A percentile compares a stretch with the other conserved stretches of the same genome.
phyloP scores from a whole-genome alignment of 64 coral and sea anemone species.

The Actinia tenebrosa region DNA sequence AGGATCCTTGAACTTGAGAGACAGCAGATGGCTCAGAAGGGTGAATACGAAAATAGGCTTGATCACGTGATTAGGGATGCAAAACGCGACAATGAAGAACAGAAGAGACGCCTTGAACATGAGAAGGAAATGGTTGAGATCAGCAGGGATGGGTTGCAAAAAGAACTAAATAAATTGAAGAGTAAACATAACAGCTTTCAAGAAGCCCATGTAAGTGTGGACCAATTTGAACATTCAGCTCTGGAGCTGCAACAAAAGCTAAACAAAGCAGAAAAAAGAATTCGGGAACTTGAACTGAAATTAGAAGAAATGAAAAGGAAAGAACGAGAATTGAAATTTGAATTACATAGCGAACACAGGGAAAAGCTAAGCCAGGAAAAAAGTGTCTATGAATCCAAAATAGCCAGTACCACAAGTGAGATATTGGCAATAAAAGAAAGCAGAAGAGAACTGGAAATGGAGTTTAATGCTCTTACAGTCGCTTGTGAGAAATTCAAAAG shows the following conservation, averaged over 20 bases:
- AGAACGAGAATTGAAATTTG: slow-evolving; percentile 17
- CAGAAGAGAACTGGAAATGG: not conserved
- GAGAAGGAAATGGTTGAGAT: slow-evolving; percentile 46
- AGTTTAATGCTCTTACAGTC: not conserved
- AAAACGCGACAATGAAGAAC: slow-evolving; percentile 39
- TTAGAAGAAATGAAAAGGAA: slow-evolving; percentile 24
- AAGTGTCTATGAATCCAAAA: not conserved
- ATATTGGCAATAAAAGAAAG: slow-evolving; percentile 20
- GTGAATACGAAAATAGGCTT: slow-evolving; percentile 26
- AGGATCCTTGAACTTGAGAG: not conserved
- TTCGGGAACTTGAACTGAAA: slow-evolving; percentile 16
- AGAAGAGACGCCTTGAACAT: slow-evolving; percentile 43
- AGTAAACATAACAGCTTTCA: slow-evolving; percentile 10
- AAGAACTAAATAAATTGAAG: slow-evolving; percentile 37
- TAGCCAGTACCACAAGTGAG: slow-evolving; percentile 33
- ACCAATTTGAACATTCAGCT: slow-evolving; percentile 10
- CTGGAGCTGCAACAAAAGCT: slow-evolving; percentile 18
- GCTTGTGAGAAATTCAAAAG: not conserved
- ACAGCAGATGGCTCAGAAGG: slow-evolving; percentile 28
- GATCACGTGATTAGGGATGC: slow-evolving; percentile 27
- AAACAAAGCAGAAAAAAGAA: slow-evolving; percentile 25
- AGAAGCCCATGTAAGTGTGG: not conserved
- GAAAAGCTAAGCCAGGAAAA: not conserved
- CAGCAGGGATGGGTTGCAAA: slow-evolving; percentile 23
- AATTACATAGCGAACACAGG: not conserved